phyloP scores from a whole-genome alignment of 2,797 vertebrate species.

The Chelmon rostratus region DNA sequence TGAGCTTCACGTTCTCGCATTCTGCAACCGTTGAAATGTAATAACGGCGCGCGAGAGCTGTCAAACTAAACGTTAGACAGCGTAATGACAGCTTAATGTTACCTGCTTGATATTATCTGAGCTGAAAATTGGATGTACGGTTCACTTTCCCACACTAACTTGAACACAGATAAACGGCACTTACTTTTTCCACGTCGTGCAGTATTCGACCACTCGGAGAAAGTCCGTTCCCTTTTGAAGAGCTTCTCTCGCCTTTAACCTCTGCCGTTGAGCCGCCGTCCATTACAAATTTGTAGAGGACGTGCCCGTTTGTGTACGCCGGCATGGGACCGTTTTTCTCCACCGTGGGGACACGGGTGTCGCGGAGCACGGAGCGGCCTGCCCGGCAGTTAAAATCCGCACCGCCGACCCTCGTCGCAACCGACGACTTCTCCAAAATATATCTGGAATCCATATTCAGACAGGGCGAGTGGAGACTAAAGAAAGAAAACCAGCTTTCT shows the following conservation, averaged over 20 bases:
- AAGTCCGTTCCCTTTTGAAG: slow-evolving; percentile 68
- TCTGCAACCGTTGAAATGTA: slow-evolving; percentile 7
- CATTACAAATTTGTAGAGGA: slow-evolving; percentile 72
- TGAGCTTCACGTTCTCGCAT: not conserved
- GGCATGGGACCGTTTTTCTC: slow-evolving; percentile 65
- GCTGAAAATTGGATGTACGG: slow-evolving; percentile 8
- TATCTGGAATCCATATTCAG: slow-evolving; percentile 86
- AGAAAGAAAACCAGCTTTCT: slow-evolving; percentile 82
- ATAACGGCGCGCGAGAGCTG: slow-evolving; percentile 24
- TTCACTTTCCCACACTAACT: slow-evolving; percentile 36
- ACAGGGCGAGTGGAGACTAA: slow-evolving; percentile 73
- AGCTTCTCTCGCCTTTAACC: slow-evolving; percentile 62
- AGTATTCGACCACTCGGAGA: slow-evolving; percentile 69
- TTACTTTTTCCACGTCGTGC: slow-evolving; percentile 84
- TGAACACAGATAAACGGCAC: slow-evolving; percentile 32
- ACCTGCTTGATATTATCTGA: not conserved
- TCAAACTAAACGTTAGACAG: slow-evolving; percentile 6
- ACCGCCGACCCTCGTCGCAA: slow-evolving; percentile 71
- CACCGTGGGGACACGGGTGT: slow-evolving; percentile 63
- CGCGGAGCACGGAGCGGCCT: slow-evolving; percentile 73
- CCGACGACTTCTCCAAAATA: slow-evolving; percentile 79
- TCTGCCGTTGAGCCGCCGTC: slow-evolving; percentile 71
- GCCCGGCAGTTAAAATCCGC: slow-evolving; percentile 74
- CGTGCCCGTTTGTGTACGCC: slow-evolving; percentile 70
- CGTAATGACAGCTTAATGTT: slow-evolving; percentile 8